Percentiles rank a stretch among this genome's conserved stretches.
phyloP scores from a whole-genome alignment of 1,140 invertebrate genomes.

The Drosophila ogumai region DNA sequence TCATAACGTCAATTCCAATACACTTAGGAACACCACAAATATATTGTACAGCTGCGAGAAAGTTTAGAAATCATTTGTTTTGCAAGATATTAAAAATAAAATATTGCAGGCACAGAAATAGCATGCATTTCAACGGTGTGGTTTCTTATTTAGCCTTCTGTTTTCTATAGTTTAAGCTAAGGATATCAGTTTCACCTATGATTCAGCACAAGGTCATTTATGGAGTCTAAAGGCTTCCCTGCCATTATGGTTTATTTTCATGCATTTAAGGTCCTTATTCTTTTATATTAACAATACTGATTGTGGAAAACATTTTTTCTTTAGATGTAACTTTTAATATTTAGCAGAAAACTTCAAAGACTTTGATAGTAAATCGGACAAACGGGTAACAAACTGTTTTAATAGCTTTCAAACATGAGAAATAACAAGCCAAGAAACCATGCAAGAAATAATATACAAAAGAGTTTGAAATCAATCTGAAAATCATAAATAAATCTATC shows the following conservation, averaged over 20 bases:
- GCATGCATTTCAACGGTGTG: conserved; percentile 21
- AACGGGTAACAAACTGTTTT: neutral
- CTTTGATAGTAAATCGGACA: conserved; percentile 1
- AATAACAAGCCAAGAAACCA: conserved; percentile 15
- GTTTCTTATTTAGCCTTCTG: neutral
- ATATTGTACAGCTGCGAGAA: conserved; percentile 26
- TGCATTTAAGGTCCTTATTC: neutral
- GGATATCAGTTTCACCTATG: conserved; percentile 22
- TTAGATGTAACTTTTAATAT: neutral
- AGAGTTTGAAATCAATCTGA: neutral
- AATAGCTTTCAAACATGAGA: neutral
- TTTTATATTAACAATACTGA: neutral
- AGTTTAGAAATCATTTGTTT: conserved; percentile 9
- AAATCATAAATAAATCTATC: neutral
- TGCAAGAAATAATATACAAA: conserved; percentile 16
- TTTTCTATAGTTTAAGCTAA: conserved; percentile 1
- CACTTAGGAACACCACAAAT: conserved; percentile 38
- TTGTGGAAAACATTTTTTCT: neutral
- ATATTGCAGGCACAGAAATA: conserved; percentile 22
- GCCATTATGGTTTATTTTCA: neutral
- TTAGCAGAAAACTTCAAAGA: neutral
- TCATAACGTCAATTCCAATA: conserved; percentile 47
- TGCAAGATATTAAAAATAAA: neutral
- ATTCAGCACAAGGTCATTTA: conserved; percentile 4
- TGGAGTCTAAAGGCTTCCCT: neutral